Conservation (phyloP, 1,140 invertebrate species). For the Thereuonema tuberculata region DNA sequence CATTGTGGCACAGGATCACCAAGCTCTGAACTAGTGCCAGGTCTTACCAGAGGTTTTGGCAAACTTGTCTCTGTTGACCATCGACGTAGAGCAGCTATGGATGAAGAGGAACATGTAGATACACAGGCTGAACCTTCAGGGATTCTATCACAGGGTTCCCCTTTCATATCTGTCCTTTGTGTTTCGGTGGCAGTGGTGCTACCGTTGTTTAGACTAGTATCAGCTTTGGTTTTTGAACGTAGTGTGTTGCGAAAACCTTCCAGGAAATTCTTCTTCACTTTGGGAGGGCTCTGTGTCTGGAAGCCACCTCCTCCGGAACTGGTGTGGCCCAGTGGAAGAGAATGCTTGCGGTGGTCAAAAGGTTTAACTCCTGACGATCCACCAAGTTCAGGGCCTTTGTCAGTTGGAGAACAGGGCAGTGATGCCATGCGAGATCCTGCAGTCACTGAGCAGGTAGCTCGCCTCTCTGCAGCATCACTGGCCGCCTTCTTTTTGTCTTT, state of each 20-base stretch:
- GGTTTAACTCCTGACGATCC: background rate
- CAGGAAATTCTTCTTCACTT: slow-evolving; percentile 35
- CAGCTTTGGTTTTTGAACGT: slow-evolving; percentile 29
- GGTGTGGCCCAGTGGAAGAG: slow-evolving; percentile 14
- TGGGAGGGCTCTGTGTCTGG: slow-evolving; percentile 18
- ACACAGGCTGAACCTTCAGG: background rate
- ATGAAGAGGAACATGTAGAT: no score
- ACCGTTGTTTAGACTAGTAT: slow-evolving; percentile 14
- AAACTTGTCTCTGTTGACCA: slow-evolving; percentile 23
- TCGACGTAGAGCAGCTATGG: slow-evolving; percentile 12
- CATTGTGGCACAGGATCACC: slow-evolving; percentile 8
- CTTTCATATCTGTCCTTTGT: background rate
- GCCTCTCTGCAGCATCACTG: slow-evolving; percentile 1
- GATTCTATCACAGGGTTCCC: background rate
- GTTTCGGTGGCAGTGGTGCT: background rate
- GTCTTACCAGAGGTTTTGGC: slow-evolving; percentile 17
- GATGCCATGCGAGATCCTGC: slow-evolving; percentile 7
- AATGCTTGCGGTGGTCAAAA: slow-evolving; percentile 17
- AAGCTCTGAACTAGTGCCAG: slow-evolving; percentile 18
- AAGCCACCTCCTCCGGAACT: background rate
- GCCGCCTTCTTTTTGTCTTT: slow-evolving; percentile 1
- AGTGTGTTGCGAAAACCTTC: slow-evolving; percentile 45
- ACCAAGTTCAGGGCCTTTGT: background rate
- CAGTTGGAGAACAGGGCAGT: slow-evolving; percentile 6
- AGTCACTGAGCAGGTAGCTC: background rate